phyloP scores from a whole-genome alignment of 2,113 vertebrate species.

The Excalfactoria chinensis region DNA sequence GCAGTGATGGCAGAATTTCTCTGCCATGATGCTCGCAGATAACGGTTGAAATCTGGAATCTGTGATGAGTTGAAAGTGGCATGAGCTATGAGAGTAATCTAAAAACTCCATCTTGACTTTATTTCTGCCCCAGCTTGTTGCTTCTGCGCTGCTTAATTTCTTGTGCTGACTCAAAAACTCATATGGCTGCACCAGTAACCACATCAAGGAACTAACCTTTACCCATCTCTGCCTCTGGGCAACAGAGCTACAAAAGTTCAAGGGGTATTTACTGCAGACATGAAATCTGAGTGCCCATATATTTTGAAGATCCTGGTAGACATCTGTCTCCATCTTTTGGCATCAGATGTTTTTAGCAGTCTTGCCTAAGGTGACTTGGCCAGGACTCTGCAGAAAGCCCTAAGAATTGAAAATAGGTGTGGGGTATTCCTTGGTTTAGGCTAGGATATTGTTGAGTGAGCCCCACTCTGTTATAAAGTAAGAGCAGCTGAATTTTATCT shows the following conservation, averaged over 20 bases:
- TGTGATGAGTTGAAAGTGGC: neutral
- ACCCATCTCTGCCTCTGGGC: neutral
- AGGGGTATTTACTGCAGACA: neutral
- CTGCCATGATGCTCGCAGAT: neutral
- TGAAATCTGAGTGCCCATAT: neutral
- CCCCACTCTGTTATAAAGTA: neutral
- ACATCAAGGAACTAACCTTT: neutral
- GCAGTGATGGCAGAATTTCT: neutral
- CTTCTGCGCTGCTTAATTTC: neutral
- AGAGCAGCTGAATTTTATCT: neutral
- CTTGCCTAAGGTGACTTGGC: neutral
- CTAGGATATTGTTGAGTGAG: neutral
- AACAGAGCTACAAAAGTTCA: neutral
- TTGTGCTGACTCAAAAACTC: neutral
- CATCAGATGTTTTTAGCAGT: neutral
- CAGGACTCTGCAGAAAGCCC: neutral
- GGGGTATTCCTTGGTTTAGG: neutral
- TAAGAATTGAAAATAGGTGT: neutral
- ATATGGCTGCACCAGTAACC: neutral
- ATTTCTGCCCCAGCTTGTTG: neutral
- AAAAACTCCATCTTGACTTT: neutral
- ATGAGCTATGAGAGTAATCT: neutral
- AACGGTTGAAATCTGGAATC: neutral
- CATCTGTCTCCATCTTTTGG: slow-evolving; percentile 34
- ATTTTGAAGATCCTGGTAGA: neutral